phyloP scores from a whole-genome alignment of 1,140 invertebrate genomes.

The Hycleus phaleratus region DNA sequence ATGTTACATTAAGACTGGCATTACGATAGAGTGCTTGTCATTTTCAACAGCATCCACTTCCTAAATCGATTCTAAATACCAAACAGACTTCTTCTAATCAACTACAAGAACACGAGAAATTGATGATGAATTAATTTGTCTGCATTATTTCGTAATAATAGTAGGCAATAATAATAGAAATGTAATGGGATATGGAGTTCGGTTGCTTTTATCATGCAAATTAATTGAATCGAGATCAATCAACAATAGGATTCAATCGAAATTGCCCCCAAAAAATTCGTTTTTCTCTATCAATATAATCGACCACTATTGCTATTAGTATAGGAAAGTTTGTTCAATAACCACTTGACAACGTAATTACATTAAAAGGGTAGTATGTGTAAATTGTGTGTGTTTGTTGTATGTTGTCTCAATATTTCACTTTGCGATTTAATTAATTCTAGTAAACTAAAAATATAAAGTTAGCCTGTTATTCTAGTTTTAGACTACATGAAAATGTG shows the following conservation, averaged over 20 bases:
- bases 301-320: no score
- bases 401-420: constrained; percentile 18
- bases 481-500: no score
- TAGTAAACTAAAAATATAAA: constrained; percentile 8
- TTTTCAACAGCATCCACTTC: background rate
- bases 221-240: constrained; percentile 9
- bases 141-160: no score
- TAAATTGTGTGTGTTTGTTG: background rate
- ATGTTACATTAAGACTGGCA: constrained; percentile 13
- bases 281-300: no score
- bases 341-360: constrained; percentile 18
- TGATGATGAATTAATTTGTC: no score
- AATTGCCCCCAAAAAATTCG: no score
- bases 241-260: constrained; percentile 3
- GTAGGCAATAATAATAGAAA: no score
- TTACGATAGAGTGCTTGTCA: constrained; percentile 7
- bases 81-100: no score
- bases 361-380: constrained; percentile 15
- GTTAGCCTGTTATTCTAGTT: no score
- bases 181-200: no score
- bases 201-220: constrained; percentile 5
- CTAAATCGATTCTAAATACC: no score
- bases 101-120: no score
- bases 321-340: constrained; percentile 13
- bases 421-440: constrained; percentile 17